phyloP scores from a whole-genome alignment of 2,797 vertebrate species.

The Enoplosus armatus region DNA sequence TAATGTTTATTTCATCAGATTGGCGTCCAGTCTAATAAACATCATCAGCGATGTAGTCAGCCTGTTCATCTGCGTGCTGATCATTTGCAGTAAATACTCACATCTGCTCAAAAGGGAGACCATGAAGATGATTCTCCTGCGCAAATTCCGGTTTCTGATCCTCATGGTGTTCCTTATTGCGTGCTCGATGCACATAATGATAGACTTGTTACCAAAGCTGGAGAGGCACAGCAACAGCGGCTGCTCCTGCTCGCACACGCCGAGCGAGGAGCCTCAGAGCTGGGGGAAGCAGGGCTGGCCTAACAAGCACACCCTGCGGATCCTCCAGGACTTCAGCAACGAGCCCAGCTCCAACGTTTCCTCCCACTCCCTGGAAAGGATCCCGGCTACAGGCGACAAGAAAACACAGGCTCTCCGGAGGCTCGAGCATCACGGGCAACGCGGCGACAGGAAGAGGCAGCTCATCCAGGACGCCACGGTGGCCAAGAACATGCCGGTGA shows the following conservation, averaged over 20 bases:
- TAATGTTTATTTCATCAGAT: slow-evolving; percentile 78
- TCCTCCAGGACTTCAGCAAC: slow-evolving; percentile 96
- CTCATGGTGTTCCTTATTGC: slow-evolving; percentile 94
- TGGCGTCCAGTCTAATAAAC: slow-evolving; percentile 85
- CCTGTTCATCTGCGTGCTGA: slow-evolving; percentile 84
- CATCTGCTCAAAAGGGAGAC: slow-evolving; percentile 82
- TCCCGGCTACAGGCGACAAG: slow-evolving; percentile 74
- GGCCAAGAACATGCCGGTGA: slow-evolving; percentile 59
- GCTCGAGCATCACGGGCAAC: slow-evolving; percentile 69
- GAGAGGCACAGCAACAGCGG: slow-evolving; percentile 86
- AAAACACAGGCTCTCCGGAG: slow-evolving; percentile 67
- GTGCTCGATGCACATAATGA: slow-evolving; percentile 96
- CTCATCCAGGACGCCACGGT: slow-evolving; percentile 68
- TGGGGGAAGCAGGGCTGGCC: slow-evolving; percentile 91
- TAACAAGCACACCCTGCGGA: slow-evolving; percentile 95
- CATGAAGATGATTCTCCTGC: slow-evolving; percentile 94
- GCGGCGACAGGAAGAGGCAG: slow-evolving; percentile 78
- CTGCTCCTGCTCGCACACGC: slow-evolving; percentile 91
- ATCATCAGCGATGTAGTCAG: slow-evolving; percentile 88
- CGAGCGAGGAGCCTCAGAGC: slow-evolving; percentile 85
- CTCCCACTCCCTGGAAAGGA: slow-evolving; percentile 90
- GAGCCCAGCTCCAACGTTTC: slow-evolving; percentile 93
- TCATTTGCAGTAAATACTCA: slow-evolving; percentile 84
- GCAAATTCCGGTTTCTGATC: slow-evolving; percentile 94
- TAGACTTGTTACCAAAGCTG: slow-evolving; percentile 94